Percentiles rank a stretch among this genome's conserved stretches.
These are phyloP conservation scores for Sepiola atlantica DNA, from an alignment of 2,888 invertebrate genomes.

Conservation along the genomic window DNA sequence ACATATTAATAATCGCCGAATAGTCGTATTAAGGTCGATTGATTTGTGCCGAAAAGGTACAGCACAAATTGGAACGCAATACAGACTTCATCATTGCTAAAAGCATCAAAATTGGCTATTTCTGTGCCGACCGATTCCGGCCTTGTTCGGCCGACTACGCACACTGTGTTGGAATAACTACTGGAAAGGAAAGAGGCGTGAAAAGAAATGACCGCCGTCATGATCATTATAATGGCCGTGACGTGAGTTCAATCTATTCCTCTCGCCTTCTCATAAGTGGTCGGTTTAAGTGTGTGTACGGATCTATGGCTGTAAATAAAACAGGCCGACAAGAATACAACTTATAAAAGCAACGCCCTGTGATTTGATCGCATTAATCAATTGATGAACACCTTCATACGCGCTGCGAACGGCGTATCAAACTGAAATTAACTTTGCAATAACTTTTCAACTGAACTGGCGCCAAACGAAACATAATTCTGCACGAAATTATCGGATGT, in stretches of 20 bases:
- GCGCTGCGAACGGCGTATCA: neutral
- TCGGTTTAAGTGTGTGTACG: neutral
- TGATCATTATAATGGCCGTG: neutral
- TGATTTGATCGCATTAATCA: neutral
- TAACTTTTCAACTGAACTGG: constrained; percentile 12
- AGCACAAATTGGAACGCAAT: neutral
- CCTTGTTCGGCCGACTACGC: neutral
- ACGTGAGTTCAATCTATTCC: neutral
- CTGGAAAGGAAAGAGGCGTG: neutral
- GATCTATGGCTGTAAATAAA: neutral
- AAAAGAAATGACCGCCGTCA: neutral
- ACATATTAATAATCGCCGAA: neutral
- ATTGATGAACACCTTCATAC: neutral
- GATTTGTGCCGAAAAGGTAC: neutral
- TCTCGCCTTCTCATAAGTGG: neutral
- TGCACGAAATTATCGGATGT: neutral
- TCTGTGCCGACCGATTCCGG: neutral
- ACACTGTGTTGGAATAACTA: neutral
- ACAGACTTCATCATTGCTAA: neutral
- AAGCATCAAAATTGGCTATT: constrained; percentile 32
- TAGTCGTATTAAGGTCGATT: constrained; percentile 32
- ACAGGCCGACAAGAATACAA: neutral
- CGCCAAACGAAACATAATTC: neutral
- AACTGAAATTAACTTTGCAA: constrained; percentile 1
- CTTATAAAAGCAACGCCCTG: neutral